These are phyloP conservation scores for Mus spicilegus DNA, from an alignment of 2,113 vertebrate species.

Conservation along the genomic window DNA sequence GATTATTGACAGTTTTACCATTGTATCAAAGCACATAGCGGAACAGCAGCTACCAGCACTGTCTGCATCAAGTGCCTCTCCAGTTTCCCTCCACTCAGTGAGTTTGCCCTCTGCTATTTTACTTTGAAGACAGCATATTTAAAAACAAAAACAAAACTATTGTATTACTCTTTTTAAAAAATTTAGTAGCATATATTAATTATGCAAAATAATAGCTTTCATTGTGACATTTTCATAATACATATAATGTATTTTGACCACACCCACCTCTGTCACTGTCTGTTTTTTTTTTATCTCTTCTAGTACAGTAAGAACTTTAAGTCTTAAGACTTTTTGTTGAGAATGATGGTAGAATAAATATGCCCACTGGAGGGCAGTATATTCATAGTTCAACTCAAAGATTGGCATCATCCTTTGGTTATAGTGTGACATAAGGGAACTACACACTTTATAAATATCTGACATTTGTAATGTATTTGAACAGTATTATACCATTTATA, in stretches of 20 bases:
- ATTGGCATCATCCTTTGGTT: accelerated
- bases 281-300: not conserved
- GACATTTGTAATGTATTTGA: not conserved
- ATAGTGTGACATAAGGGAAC: not conserved
- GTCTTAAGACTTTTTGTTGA: not conserved
- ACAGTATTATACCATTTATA: not conserved
- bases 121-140: not conserved
- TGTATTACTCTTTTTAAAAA: not conserved
- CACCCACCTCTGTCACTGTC: not conserved
- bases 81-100: accelerated
- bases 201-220: not conserved
- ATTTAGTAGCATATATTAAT: not conserved
- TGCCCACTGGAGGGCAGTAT: slow-evolving; percentile 50
- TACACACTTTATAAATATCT: not conserved
- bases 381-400: not conserved
- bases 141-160: not conserved
- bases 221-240: not conserved
- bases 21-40: not conserved
- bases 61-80: accelerated
- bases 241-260: not conserved
- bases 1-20: not conserved
- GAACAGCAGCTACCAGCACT: too few relatives aligned
- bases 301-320: not conserved
- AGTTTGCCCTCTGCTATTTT: not conserved
- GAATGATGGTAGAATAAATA: not conserved